phyloP scores from a whole-genome alignment of 1,140 invertebrate species.

The Lasioglossum baleicum region DNA sequence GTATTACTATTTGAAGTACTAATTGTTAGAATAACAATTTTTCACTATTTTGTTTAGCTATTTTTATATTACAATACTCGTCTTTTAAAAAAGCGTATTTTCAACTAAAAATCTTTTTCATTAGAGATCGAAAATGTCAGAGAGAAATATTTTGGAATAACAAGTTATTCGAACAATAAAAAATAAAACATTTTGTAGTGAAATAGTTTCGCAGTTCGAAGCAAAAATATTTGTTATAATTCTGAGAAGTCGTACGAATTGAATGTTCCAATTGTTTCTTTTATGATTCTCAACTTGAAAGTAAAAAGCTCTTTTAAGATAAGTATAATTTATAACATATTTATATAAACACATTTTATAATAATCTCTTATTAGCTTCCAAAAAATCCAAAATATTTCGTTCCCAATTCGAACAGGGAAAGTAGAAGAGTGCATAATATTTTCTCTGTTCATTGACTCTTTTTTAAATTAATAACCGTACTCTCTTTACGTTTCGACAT shows the following conservation, averaged over 20 bases:
- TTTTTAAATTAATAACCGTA: not conserved
- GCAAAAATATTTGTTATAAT: too few species aligned
- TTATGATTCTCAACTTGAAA: too few species aligned
- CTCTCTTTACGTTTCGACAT: too few species aligned
- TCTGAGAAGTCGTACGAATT: too few species aligned
- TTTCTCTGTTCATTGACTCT: not conserved
- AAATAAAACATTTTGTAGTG: not conserved
- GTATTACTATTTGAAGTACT: too few species aligned
- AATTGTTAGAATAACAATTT: conserved; percentile 16
- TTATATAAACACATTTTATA: not conserved
- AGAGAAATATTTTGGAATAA: conserved; percentile 12
- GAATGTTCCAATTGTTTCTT: too few species aligned
- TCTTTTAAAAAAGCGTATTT: not conserved
- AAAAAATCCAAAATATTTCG: not conserved
- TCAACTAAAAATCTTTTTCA: not conserved
- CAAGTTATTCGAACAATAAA: not conserved
- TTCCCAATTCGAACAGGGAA: not conserved
- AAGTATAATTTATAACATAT: too few species aligned
- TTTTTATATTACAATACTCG: not conserved
- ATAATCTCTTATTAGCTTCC: too few species aligned
- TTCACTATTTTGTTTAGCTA: not conserved
- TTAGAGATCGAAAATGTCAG: not conserved
- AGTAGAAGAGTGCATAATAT: not conserved
- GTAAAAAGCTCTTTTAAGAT: too few species aligned
- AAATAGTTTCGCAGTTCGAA: too few species aligned